Evolutionary conservation across 1,140 invertebrate species (phyloP), one percentile per base, ranked within the genome.

Genomic region (Mylabris phalerata): DNA sequence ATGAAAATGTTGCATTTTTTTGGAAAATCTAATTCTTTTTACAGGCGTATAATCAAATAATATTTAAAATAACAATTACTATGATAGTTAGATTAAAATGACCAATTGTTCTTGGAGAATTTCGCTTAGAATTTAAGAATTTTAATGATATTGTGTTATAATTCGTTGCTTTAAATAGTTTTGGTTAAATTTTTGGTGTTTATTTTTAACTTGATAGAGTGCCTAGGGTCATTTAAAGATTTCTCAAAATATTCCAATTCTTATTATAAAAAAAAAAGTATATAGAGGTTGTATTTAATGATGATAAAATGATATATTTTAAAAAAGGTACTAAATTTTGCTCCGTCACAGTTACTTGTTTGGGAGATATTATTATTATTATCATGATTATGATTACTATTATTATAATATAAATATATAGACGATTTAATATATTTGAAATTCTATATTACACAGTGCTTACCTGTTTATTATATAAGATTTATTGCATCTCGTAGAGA

Each of bases 321-420:
- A 32, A 32, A 19, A 47, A 49, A 32, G 63, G 63, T 67, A 65
- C 63, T 67, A 65, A 64, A 60, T 57, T 48, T 27, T 66, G 7
- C 59, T 67, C 57, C 56, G 57, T 57, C 59, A 52, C 51, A 58
- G 61, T 65, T 63, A 46, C 52, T 48, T 42, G 62, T 41, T 45
- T 64, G 65, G 63, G 61, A 68, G 60, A 64, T 48, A 63, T 67
- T 68, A 60, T 60, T 68, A 60, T 60, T 55, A 56, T 66, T 61
- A 61, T 61, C 61, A 55, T 58, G 48, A 60, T 67, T 66, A 66
- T 7, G 63, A 66, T 68, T 67, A 65, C 66, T 67, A 67, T 67
- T 67, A 67, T 67, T 68, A 66, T 66, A 68, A 61, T 57, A 63
- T 65, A 64, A 59, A 58, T 64, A 63, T 63, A 32, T 32, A 32